A percentile compares a stretch with the other conserved stretches of the same genome.
Evolutionary conservation across 2,888 invertebrate species (phyloP).

Genomic region (Cheilosia variabilis): DNA sequence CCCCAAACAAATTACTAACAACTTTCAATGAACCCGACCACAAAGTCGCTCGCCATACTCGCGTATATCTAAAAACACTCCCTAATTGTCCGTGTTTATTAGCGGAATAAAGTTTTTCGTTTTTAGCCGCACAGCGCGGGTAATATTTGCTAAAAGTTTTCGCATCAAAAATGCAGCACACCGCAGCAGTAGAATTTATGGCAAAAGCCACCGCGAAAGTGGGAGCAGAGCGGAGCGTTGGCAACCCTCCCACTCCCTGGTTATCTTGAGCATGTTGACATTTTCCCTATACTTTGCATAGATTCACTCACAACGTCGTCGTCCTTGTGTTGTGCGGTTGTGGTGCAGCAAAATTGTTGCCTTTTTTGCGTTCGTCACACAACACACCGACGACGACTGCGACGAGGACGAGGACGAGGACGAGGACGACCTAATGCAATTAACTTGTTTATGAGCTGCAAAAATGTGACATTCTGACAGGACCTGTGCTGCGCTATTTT

Average conservation of each 20-base stretch:
- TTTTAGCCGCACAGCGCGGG: conserved; percentile 36
- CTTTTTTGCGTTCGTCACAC: conserved; percentile 11
- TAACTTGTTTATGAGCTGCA: conserved; percentile 53
- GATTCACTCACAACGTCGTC: conserved; percentile 3
- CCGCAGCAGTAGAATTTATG: conserved; percentile 40
- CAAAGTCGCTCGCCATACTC: not conserved
- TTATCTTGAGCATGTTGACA: conserved; percentile 56
- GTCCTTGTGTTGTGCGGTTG: conserved; percentile 18
- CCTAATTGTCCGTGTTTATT: conserved; percentile 69
- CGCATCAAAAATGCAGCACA: conserved; percentile 65
- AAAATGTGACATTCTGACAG: conserved; percentile 52
- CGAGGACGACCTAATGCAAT: conserved; percentile 47
- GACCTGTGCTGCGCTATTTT: conserved; percentile 37
- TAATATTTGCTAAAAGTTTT: conserved; percentile 50
- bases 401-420: not conserved
- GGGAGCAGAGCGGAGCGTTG: not conserved
- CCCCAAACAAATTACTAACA: conserved; percentile 43
- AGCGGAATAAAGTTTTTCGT: conserved; percentile 37
- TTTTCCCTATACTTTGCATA: conserved; percentile 25
- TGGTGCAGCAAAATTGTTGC: not conserved
- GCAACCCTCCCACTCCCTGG: conserved; percentile 10
- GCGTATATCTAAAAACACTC: conserved; percentile 28
- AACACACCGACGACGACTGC: too few species aligned
- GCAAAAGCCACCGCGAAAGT: conserved; percentile 31
- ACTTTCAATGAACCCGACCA: conserved; percentile 49